phyloP scores from a whole-genome alignment of 2,888 invertebrate genomes.

The Ichneumoninae sp. region DNA sequence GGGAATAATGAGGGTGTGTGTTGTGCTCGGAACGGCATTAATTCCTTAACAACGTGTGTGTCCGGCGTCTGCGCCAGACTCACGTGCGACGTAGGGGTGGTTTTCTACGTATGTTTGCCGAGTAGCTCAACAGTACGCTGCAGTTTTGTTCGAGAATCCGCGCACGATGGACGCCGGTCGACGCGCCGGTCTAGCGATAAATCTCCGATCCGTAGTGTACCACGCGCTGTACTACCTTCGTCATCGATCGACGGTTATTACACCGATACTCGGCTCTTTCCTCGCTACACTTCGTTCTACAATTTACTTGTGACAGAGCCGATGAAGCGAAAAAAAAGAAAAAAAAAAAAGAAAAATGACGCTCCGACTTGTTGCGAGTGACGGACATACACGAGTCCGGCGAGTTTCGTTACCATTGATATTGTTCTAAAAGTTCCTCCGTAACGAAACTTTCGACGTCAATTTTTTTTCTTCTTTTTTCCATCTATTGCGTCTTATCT shows the following conservation, averaged over 20 bases:
- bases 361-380: neutral
- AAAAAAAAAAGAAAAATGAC: neutral
- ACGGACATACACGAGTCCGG: neutral
- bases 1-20: neutral
- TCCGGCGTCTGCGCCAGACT: constrained; percentile 75
- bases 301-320: neutral
- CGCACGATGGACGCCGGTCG: constrained; percentile 70
- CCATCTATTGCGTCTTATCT: neutral
- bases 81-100: constrained; percentile 74
- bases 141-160: constrained; percentile 76
- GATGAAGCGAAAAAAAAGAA: neutral
- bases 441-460: neutral
- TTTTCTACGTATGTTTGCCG: constrained; percentile 68
- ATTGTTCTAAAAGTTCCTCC: neutral
- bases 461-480: neutral
- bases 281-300: neutral
- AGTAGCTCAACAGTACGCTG: constrained; percentile 70
- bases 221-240: neutral
- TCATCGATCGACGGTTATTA: neutral
- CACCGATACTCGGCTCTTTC: neutral
- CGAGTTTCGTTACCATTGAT: neutral
- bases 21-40: constrained; percentile 16
- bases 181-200: constrained; percentile 5
- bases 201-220: neutral
- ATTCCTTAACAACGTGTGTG: constrained; percentile 54